Percentiles rank a stretch among this genome's conserved stretches.
phyloP scores from a whole-genome alignment of 2,888 invertebrate genomes.

The Andrena hattorfiana region DNA sequence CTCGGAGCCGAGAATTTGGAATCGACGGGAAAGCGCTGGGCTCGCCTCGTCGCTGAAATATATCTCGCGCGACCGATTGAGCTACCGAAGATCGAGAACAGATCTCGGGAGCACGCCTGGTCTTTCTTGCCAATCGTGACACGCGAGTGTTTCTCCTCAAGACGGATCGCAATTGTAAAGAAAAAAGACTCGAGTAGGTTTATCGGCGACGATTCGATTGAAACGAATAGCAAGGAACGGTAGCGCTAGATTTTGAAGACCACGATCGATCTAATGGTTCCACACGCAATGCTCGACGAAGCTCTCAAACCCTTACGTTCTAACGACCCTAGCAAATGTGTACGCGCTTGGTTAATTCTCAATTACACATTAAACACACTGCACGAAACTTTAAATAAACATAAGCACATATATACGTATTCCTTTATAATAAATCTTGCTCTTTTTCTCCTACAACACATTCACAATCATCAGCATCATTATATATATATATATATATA shows the following conservation, averaged over 20 bases:
- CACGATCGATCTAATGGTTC: constrained; percentile 5
- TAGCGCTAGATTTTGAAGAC: background rate
- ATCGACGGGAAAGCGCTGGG: background rate
- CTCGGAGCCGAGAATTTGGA: background rate
- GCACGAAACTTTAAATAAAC: constrained; percentile 79
- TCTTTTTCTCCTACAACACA: constrained; percentile 65
- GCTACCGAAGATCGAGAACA: background rate
- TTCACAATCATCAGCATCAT: constrained; percentile 69
- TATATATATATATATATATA: constrained; percentile 35
- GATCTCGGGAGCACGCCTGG: background rate
- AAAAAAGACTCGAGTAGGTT: background rate
- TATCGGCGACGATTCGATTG: background rate
- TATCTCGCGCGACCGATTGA: background rate
- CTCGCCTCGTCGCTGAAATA: background rate
- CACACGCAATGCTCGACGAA: constrained; percentile 8
- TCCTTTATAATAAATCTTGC: constrained; percentile 65
- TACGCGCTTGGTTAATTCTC: constrained; percentile 38
- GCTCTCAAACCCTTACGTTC: constrained; percentile 17
- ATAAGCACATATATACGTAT: constrained; percentile 79
- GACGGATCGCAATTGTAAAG: constrained; percentile 5
- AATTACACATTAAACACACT: constrained; percentile 75
- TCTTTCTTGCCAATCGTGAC: background rate
- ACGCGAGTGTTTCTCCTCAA: background rate
- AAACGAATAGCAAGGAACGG: background rate
- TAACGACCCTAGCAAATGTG: background rate